Conservation (phyloP, 2,888 invertebrate species). For the Poecilobothrus nobilitatus region DNA sequence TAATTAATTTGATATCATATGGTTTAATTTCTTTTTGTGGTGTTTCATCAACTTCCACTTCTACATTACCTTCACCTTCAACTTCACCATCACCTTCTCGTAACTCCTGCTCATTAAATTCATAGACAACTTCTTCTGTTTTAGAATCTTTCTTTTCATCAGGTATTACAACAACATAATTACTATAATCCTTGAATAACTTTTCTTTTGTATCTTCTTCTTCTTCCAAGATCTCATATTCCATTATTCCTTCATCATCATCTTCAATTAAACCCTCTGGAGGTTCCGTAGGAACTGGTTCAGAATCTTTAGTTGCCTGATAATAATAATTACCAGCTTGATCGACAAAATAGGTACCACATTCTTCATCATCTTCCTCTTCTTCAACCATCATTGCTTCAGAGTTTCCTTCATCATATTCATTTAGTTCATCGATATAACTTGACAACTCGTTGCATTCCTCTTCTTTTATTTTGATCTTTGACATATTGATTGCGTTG, state of each 20-base stretch:
- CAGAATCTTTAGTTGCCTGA: constrained; percentile 58
- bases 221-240: constrained; percentile 12
- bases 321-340: constrained; percentile 76
- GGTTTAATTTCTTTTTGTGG: constrained; percentile 17
- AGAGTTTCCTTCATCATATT: constrained; percentile 15
- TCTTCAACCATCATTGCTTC: constrained; percentile 28
- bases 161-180: constrained; percentile 78
- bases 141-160: constrained; percentile 51
- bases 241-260: constrained; percentile 9
- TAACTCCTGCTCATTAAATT: constrained; percentile 27
- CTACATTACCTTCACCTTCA: constrained; percentile 28
- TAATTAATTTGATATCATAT: constrained; percentile 23
- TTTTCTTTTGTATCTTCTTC: constrained; percentile 20
- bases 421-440: constrained; percentile 18
- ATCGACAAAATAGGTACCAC: constrained; percentile 72
- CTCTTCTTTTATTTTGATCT: background rate
- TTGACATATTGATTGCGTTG: background rate
- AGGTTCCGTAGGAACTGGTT: constrained; percentile 56
- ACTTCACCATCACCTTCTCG: constrained; percentile 40
- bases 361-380: constrained; percentile 47
- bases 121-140: constrained; percentile 48
- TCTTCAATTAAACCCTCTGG: constrained; percentile 40
- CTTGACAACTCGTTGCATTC: background rate
- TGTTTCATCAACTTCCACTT: constrained; percentile 10
- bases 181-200: constrained; percentile 20